Evolutionary conservation across 1,140 invertebrate species (phyloP).

Genomic region (Aphelenchoides avenae): DNA sequence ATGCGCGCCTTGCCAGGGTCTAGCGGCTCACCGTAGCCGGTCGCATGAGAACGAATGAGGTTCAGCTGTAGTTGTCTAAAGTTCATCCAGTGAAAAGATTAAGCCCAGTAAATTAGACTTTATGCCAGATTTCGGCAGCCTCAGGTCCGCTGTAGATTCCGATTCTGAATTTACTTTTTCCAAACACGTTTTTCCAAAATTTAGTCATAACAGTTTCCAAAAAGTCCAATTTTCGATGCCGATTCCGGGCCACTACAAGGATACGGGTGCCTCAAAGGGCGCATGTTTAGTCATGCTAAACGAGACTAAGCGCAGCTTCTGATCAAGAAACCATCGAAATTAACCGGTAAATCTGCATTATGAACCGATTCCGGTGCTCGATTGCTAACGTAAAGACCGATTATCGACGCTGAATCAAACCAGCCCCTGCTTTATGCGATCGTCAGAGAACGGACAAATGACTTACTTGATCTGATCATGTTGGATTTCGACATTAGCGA

Average conservation of each 20-base stretch:
- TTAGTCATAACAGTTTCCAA: slow-evolving; percentile 2
- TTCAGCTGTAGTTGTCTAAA: slow-evolving; percentile 70
- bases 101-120: slow-evolving; percentile 9
- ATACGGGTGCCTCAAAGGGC: no score
- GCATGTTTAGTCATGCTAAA: no score
- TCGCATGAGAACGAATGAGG: slow-evolving; percentile 70
- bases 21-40: slow-evolving; percentile 69
- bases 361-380: no score
- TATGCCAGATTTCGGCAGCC: slow-evolving; percentile 17
- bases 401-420: no score
- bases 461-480: slow-evolving; percentile 67
- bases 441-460: no score
- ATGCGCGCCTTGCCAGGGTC: slow-evolving; percentile 68
- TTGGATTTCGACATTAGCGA: slow-evolving; percentile 67
- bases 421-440: no score
- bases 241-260: no score
- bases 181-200: slow-evolving; percentile 3
- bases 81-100: background rate
- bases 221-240: no score
- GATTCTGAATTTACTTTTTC: slow-evolving; percentile 17
- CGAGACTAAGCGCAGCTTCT: no score
- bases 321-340: no score
- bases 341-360: no score
- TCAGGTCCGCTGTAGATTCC: slow-evolving; percentile 18
- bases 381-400: no score